Percentiles rank a stretch among this genome's conserved stretches.
Conservation (phyloP, 2,888 invertebrate species). For the Plusia festucae region DNA sequence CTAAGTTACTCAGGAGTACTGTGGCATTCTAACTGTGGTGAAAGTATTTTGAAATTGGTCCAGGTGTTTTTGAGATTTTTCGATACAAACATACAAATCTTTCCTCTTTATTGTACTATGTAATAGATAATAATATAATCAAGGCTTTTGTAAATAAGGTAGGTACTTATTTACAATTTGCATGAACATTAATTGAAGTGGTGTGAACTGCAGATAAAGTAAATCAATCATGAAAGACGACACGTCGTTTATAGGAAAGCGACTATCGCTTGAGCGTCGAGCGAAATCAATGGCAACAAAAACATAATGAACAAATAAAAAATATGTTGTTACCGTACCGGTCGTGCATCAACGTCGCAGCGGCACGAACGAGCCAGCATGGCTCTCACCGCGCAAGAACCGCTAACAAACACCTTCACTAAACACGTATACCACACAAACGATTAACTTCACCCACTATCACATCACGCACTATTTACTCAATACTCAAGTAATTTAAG, state of each 20-base stretch:
- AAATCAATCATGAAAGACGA: background rate
- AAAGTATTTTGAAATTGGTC: too few relatives aligned
- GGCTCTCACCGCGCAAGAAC: conserved; percentile 66
- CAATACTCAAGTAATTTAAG: conserved; percentile 58
- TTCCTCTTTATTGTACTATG: too few relatives aligned
- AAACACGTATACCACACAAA: conserved; percentile 56
- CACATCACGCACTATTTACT: conserved; percentile 66
- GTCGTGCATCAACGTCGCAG: conserved; percentile 59
- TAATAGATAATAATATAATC: too few relatives aligned
- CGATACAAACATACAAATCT: too few relatives aligned
- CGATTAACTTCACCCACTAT: conserved; percentile 54
- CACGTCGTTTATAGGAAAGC: conserved; percentile 4
- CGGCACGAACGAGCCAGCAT: conserved; percentile 69
- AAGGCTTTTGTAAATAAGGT: background rate
- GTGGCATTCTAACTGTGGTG: too few relatives aligned
- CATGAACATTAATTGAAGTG: background rate
- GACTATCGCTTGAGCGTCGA: background rate
- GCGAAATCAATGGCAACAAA: background rate
- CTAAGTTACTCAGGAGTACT: too few relatives aligned
- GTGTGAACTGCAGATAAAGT: background rate
- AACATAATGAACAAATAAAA: conserved; percentile 15
- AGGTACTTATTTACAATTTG: background rate
- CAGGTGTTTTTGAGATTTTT: too few relatives aligned
- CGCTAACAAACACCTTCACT: conserved; percentile 68
- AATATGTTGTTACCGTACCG: conserved; percentile 60